These are phyloP conservation scores for Lordiphosa collinella DNA, from an alignment of 1,140 invertebrate genomes.

Conservation along the genomic window DNA sequence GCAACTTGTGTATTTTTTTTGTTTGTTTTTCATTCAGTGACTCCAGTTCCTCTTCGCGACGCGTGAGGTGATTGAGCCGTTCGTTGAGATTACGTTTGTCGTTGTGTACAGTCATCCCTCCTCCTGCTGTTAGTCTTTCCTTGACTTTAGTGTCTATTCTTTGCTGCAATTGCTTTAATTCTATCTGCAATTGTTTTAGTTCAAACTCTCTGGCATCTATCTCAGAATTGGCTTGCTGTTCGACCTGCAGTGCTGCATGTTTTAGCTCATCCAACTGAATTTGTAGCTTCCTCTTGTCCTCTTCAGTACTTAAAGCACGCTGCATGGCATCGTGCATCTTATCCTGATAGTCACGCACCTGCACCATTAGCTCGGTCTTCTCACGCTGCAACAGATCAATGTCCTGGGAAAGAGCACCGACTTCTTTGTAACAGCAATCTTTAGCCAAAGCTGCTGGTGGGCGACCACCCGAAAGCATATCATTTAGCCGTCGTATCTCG, in stretches of 20 bases:
- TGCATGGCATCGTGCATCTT: constrained; percentile 86
- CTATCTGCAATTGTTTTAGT: constrained; percentile 32
- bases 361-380: constrained; percentile 81
- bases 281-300: constrained; percentile 83
- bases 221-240: constrained; percentile 80
- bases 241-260: constrained; percentile 83
- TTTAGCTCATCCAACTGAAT: constrained; percentile 83
- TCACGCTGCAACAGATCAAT: constrained; percentile 81
- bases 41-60: constrained; percentile 53
- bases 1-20: constrained; percentile 53
- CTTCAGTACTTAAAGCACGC: constrained; percentile 82
- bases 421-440: constrained; percentile 82
- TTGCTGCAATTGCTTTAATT: constrained; percentile 28
- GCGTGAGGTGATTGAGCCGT: constrained; percentile 50
- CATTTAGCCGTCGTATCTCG: constrained; percentile 82
- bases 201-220: constrained; percentile 66
- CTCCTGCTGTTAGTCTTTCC: constrained; percentile 15
- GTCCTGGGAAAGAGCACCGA: constrained; percentile 79
- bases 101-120: not conserved
- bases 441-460: constrained; percentile 81
- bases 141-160: constrained; percentile 7
- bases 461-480: constrained; percentile 82
- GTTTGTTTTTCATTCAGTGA: constrained; percentile 61
- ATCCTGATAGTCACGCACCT: constrained; percentile 82
- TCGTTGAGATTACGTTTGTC: constrained; percentile 62